A percentile compares a stretch with the other conserved stretches of the same genome.
Evolutionary conservation across 2,888 invertebrate genomes (phyloP).

Genomic region (Diplolepis rosae): DNA sequence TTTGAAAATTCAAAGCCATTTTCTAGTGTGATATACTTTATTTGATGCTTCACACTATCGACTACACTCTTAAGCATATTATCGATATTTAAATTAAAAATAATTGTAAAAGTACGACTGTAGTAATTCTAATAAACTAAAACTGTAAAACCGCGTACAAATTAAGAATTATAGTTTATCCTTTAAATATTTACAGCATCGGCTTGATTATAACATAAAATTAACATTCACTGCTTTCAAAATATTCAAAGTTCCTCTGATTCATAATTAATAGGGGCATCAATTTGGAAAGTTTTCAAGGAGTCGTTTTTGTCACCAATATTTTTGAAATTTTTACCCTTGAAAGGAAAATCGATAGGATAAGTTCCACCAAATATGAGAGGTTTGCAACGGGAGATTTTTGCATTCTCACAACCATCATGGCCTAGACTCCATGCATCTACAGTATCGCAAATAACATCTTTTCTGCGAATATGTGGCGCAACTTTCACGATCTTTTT

Average conservation of each 20-base stretch:
- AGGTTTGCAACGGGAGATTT: conserved; percentile 75
- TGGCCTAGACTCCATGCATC: conserved; percentile 76
- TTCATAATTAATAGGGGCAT: conserved; percentile 72
- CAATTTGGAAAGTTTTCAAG: conserved; percentile 76
- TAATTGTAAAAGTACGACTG: conserved; percentile 12
- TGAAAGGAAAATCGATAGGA: conserved; percentile 85
- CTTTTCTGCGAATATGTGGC: conserved; percentile 73
- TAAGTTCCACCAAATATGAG: conserved; percentile 90
- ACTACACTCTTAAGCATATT: conserved; percentile 1
- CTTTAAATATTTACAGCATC: conserved; percentile 7
- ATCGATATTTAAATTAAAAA: conserved; percentile 18
- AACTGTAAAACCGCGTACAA: conserved; percentile 14
- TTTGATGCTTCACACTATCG: background rate
- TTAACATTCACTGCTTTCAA: background rate
- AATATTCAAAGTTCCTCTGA: conserved; percentile 34
- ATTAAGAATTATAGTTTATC: conserved; percentile 2
- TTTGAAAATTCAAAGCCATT: conserved; percentile 25
- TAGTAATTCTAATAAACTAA: background rate
- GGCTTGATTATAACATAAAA: background rate
- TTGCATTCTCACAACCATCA: conserved; percentile 44
- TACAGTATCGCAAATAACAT: conserved; percentile 79
- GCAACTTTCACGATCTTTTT: conserved; percentile 68
- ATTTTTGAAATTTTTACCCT: background rate
- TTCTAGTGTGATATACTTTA: conserved; percentile 26
- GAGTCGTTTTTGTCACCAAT: conserved; percentile 37